Base-by-base conservation (phyloP, 1,140 invertebrate genomes). In the Calliopsis andreniformis region DNA sequence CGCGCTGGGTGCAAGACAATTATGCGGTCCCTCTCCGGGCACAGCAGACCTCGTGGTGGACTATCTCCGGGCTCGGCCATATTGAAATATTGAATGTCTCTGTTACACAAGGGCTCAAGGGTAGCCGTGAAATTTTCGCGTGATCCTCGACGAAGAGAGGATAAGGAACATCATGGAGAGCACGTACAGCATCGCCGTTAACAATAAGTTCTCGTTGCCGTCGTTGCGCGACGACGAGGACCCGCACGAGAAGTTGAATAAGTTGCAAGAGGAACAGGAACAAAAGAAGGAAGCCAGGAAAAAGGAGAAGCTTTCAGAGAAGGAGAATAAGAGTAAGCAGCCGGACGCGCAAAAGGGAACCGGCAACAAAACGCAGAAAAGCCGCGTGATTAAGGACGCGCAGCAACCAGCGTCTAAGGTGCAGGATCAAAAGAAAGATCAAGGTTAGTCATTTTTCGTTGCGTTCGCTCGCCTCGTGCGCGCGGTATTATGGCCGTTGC, bases 101-200 rank as follows among this genome's bases (percentile, higher is more conserved):
- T 89, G 87, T 88, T 90, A 88, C 87, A 88, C 87, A 87, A 89
- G 86, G 91, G 91, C 91, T 92, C 91, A 90, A 91, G 82, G 90
- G 91, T 91, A 92, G 91, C 91, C 91, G 89, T 88, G 88, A 89
- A 90, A 87, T 87, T 80, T 82, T 88, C 87, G 87, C 86, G 85
- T 88, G 89, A 90, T 92, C 89, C 89, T 89, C 89, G 85, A 85
- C 81, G 78, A 83, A 86, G 85, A 87, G 86, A 88, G 88, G 88
- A 91, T 89, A 88, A 75, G 67, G 79, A 67, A 47, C 69, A 84
- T 83, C 68, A 98, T 98, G 97, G 97, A 98, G 93, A 96, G 95
- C 93, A 94, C 95, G 88, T 98, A 98, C 94, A 98, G 97, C 90
- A 96, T 98, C 91, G 96, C 96, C 84, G 95, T 97, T 82, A 95